Percentiles rank a stretch among this genome's conserved stretches.
These are phyloP conservation scores for Nebria salina DNA, from an alignment of 2,888 invertebrate species.

Conservation along the genomic window DNA sequence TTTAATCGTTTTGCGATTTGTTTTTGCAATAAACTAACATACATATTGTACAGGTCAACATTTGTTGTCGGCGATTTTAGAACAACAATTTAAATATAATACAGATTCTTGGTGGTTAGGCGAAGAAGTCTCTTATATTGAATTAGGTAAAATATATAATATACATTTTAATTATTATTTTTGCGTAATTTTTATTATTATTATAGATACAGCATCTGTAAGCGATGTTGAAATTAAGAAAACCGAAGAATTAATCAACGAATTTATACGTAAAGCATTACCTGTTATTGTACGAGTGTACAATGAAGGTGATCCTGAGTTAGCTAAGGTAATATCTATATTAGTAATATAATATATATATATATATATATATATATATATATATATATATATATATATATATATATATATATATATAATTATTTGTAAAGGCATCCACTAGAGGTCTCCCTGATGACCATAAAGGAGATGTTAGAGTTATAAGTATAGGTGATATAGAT, in stretches of 20 bases:
- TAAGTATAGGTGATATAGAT: slow-evolving; percentile 80
- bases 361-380: neutral
- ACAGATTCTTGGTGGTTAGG: slow-evolving; percentile 90
- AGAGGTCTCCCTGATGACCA: slow-evolving; percentile 84
- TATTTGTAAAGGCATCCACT: slow-evolving; percentile 67
- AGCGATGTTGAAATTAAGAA: slow-evolving; percentile 64
- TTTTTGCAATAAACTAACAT: slow-evolving; percentile 28
- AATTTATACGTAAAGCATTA: slow-evolving; percentile 71
- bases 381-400: neutral
- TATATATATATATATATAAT: neutral
- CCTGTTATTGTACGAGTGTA: slow-evolving; percentile 73
- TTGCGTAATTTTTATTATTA: neutral
- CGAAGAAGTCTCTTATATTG: slow-evolving; percentile 76
- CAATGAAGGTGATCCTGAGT: slow-evolving; percentile 69
- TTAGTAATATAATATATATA: neutral
- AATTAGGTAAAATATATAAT: slow-evolving; percentile 63
- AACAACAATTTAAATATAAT: slow-evolving; percentile 71
- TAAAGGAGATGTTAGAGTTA: slow-evolving; percentile 77
- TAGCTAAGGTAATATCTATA: slow-evolving; percentile 52
- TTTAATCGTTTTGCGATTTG: slow-evolving; percentile 19
- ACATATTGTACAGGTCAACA: slow-evolving; percentile 73
- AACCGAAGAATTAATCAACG: slow-evolving; percentile 74
- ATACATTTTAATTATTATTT: slow-evolving; percentile 9
- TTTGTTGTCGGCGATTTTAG: slow-evolving; percentile 81
- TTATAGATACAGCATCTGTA: slow-evolving; percentile 66